Base-by-base conservation (phyloP, 2,888 invertebrate species). In the Athalia circularis region DNA sequence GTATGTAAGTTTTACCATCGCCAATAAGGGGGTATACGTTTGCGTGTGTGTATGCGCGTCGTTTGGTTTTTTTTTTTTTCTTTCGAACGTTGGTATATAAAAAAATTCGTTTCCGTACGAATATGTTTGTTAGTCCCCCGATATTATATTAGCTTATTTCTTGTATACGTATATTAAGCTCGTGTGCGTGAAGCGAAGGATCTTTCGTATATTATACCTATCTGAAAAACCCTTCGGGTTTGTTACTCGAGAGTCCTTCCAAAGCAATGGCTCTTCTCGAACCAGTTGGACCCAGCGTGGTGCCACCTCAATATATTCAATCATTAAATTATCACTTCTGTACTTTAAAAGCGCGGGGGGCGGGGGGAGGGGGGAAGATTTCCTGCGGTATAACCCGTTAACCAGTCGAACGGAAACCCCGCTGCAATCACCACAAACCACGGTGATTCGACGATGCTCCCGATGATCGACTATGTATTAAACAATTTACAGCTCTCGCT, bases 241-340 rank as follows among this genome's bases (percentile, higher is more conserved):
- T 13, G 13, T 48, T n/a, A n/a, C n/a, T n/a, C n/a, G 48, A 50
- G 50, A 67, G 13, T 59, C 45, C 45, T 9, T 15, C 57, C 45
- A n/a, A 78, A 75, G 68, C 77, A 68, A 78, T 29, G 72, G 64
- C 77, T 47, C 85, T 85, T 85, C 85, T 84, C 82, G 86, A 85
- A 88, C 88, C 83, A 85, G 88, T 88, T 86, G 81, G 83, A 80
- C 85, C 78, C 89, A 88, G 89, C 89, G 85, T 88, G 89, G 85
- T 86, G 87, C 84, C 85, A 83, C 85, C 87, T 88, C 88, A 87
- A 89, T 89, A 88, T 88, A 89, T 89, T 89, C 89, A 89, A 89
- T 89, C 89, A 89, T 87, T 86, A 89, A 89, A 89, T 89, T 89
- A 89, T 89, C 89, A 89, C 89, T 89, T 89, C 89, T 89, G 88